A percentile compares a stretch with the other conserved stretches of the same genome.
Evolutionary conservation across 2,797 vertebrate genomes (phyloP).

Genomic region (Carapus acus): DNA sequence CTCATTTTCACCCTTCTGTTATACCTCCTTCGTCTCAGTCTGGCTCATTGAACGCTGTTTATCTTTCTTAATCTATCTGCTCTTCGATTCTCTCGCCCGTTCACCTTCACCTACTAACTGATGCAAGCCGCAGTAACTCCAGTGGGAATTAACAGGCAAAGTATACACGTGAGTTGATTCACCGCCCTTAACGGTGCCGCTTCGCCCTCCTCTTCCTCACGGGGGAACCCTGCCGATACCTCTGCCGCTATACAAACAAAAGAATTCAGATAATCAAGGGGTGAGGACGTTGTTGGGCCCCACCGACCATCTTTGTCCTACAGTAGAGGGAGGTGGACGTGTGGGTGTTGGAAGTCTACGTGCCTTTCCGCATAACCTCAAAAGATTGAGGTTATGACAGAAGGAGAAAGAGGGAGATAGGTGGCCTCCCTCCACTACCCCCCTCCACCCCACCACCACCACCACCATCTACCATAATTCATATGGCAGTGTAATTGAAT

Average conservation of each 20-base stretch:
- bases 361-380: conserved; percentile 40
- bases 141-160: conserved; percentile 52
- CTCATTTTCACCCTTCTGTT: conserved; percentile 1
- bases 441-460: no score
- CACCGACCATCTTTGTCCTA: conserved; percentile 36
- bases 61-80: conserved; percentile 53
- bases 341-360: no score
- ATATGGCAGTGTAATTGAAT: conserved; percentile 66
- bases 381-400: conserved; percentile 63
- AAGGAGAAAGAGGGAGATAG: conserved; percentile 57
- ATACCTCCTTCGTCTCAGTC: conserved; percentile 21
- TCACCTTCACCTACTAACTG: conserved; percentile 45
- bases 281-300: conserved; percentile 52
- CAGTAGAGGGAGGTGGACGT: conserved; percentile 39
- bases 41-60: conserved; percentile 31
- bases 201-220: conserved; percentile 10
- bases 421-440: conserved; percentile 48
- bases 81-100: conserved; percentile 41
- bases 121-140: conserved; percentile 57
- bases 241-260: conserved; percentile 31
- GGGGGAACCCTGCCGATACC: conserved; percentile 13
- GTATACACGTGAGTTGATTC: conserved; percentile 39
- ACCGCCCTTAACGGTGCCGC: conserved; percentile 14
- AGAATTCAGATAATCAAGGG: conserved; percentile 57
- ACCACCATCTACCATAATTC: no score